These are phyloP conservation scores for Drosophila pseudotalamancana DNA, from an alignment of 2,888 invertebrate species.

Conservation along the genomic window DNA sequence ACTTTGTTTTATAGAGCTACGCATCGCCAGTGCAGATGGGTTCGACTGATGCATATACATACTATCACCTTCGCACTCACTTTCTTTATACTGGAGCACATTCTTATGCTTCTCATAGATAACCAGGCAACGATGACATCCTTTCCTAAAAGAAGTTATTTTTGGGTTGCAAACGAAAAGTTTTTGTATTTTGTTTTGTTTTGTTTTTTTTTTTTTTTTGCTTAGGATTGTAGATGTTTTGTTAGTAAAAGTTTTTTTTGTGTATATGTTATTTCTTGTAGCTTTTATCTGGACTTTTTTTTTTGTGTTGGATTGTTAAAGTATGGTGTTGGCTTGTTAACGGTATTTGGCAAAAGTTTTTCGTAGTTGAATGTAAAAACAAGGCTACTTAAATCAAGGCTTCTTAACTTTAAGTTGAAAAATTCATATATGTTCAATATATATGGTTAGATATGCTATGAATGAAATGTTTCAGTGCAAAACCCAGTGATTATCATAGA, in stretches of 20 bases:
- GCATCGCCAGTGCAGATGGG: slow-evolving; percentile 85
- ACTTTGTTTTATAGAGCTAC: slow-evolving; percentile 85
- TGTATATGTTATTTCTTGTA: slow-evolving; percentile 9
- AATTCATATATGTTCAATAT: slow-evolving; percentile 7
- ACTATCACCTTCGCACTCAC: slow-evolving; percentile 90
- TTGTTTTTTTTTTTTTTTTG: slow-evolving; percentile 15
- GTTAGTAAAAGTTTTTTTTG: slow-evolving; percentile 34
- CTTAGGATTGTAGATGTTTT: slow-evolving; percentile 29
- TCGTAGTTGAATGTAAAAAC: slow-evolving; percentile 17
- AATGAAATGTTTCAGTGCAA: slow-evolving; percentile 35
- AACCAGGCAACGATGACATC: slow-evolving; percentile 97
- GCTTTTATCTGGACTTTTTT: slow-evolving; percentile 19
- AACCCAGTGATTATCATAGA: slow-evolving; percentile 20
- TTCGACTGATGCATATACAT: slow-evolving; percentile 85
- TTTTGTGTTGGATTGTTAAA: slow-evolving; percentile 32
- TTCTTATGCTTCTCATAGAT: slow-evolving; percentile 98
- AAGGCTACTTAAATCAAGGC: slow-evolving; percentile 18
- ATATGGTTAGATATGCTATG: slow-evolving; percentile 11
- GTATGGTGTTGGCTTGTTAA: slow-evolving; percentile 37
- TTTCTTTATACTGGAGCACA: slow-evolving; percentile 98
- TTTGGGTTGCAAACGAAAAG: slow-evolving; percentile 74
- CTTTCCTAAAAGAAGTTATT: slow-evolving; percentile 88
- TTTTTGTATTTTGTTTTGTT: slow-evolving; percentile 42
- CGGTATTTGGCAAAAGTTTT: slow-evolving; percentile 35
- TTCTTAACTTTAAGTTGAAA: slow-evolving; percentile 40